A percentile compares a stretch with the other conserved stretches of the same genome.
phyloP scores from a whole-genome alignment of 1,140 invertebrate genomes.

The Drosophila nigrodunni region DNA sequence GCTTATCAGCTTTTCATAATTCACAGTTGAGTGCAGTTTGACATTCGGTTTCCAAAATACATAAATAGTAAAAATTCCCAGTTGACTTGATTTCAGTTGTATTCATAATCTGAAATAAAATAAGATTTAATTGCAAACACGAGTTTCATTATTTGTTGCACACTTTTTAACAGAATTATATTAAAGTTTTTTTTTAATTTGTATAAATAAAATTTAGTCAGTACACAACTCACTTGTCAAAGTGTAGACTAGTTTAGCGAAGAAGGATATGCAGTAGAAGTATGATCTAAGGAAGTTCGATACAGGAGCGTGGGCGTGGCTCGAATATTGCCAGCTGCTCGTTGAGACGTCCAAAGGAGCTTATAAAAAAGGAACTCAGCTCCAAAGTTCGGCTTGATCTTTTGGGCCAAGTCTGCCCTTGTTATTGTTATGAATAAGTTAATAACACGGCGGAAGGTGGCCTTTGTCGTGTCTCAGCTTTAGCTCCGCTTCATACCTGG shows the following conservation, averaged over 20 bases:
- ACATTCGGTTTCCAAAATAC: too few relatives aligned
- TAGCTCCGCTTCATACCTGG: constrained; percentile 24
- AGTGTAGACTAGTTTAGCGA: not conserved
- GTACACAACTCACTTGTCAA: too few relatives aligned
- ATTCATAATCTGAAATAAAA: too few relatives aligned
- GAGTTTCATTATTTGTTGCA: not conserved
- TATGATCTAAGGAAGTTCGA: too few relatives aligned
- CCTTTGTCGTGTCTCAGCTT: constrained; percentile 73
- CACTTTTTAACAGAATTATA: not conserved
- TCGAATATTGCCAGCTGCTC: constrained; percentile 2
- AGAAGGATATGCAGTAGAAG: too few relatives aligned
- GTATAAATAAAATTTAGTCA: too few relatives aligned
- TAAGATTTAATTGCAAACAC: too few relatives aligned
- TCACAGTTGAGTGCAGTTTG: too few relatives aligned
- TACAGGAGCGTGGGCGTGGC: constrained; percentile 21
- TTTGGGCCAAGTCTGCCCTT: constrained; percentile 14
- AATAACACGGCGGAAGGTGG: constrained; percentile 84
- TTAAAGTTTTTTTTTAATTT: too few relatives aligned
- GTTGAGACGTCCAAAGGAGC: not conserved
- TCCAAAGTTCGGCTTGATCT: not conserved
- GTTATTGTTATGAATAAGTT: constrained; percentile 84
- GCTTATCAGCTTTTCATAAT: too few relatives aligned
- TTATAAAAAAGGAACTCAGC: not conserved
- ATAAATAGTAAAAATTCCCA: too few relatives aligned
- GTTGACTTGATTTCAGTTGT: too few relatives aligned